Evolutionary conservation across 2,797 vertebrate genomes (phyloP), one percentile per base, ranked within the genome.

Genomic region (Triplophysa yarkandensis): DNA sequence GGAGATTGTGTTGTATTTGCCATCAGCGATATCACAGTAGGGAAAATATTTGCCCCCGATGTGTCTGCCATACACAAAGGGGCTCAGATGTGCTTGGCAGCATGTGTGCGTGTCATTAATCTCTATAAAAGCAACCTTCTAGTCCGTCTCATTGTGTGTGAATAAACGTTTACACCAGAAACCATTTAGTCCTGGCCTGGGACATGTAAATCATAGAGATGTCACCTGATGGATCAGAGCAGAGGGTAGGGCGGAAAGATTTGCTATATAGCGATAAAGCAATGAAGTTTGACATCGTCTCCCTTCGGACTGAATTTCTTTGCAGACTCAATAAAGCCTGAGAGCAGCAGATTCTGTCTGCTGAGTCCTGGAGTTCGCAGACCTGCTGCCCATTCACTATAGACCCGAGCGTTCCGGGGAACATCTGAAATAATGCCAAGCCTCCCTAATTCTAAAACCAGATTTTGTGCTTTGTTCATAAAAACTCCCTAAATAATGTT

Each of bases 271-370:
- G 62, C 30, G n/a, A n/a, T 54, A 63, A 72, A 43, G 46, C 46
- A 63, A 72, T 72, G 25, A 63, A 41, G 68, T 71, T 71, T 48
- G 68, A 71, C 68, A 48, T 61, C 14, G 9, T 48, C 64, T 34
- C 23, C 44, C 23, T 21, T 52, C 70, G 63, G 46, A 72, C 46
- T 54, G 46, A 41, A 27, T 72, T 63, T 72, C 46, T 62, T 17
- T 39, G 21, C 44, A 43, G 39, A 68, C 34, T 50, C 60, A 28
- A 64, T 63, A 63, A 72, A 4, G 4, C 25, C 60, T 28, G 32
- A 54, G 21, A 72, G 60, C 13, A 54, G 60, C 60, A 72, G 34
- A 52, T 72, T 52, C 17, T 50, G 43, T 52, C 58, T 63, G 69
- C 69, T 63, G 44, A 71, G 21, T 50, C 6, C 70, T 39, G 34